These are phyloP conservation scores for Manis crassicaudata DNA, from an alignment of 2,797 vertebrate genomes.

Conservation along the genomic window DNA sequence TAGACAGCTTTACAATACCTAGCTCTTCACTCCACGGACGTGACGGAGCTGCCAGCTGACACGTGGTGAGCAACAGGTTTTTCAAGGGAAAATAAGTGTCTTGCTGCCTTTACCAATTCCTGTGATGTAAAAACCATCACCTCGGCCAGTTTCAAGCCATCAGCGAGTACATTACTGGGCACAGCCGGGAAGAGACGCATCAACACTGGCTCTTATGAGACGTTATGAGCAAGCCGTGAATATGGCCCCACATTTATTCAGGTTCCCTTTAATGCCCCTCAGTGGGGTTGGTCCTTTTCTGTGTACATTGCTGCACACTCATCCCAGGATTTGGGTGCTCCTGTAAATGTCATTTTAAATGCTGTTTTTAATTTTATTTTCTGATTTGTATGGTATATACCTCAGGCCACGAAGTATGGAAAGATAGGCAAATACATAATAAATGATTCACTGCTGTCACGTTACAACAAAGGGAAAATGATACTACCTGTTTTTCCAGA, in stretches of 20 bases:
- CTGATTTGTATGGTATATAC: not conserved
- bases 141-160: no score
- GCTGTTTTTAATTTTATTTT: not conserved
- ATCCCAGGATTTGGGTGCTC: not conserved
- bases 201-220: not conserved
- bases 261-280: not conserved
- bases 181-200: not conserved
- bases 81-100: not conserved
- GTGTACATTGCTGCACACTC: not conserved
- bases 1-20: not conserved
- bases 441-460: not conserved
- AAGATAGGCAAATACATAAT: not conserved
- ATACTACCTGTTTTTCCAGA: not conserved
- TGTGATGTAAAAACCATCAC: rapidly evolving
- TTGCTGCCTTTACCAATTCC: not conserved
- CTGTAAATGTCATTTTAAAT: not conserved
- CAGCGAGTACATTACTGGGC: rapidly evolving
- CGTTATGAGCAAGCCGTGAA: rapidly evolving
- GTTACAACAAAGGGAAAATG: not conserved
- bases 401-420: not conserved
- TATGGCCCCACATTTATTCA: rapidly evolving
- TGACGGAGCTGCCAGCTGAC: no score
- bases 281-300: not conserved
- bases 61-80: rapidly evolving
- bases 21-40: no score